phyloP scores from a whole-genome alignment of 2,797 vertebrate genomes.

The Argyrosomus regius region DNA sequence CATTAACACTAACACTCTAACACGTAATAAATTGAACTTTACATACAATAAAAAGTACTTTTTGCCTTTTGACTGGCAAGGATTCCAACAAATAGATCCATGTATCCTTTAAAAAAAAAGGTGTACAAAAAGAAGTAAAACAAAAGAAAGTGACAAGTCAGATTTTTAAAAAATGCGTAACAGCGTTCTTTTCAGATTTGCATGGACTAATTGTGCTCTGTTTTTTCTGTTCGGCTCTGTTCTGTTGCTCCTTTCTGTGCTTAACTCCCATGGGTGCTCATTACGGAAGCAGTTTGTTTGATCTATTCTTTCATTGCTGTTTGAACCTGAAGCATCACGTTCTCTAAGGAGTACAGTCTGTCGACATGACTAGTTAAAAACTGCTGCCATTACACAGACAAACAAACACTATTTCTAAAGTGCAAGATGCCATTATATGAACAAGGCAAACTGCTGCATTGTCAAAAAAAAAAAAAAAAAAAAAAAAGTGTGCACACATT shows the following conservation, averaged over 20 bases:
- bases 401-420: conserved; percentile 38
- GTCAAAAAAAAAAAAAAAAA: no score
- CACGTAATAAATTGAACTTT: background rate
- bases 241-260: conserved; percentile 31
- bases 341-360: conserved; percentile 46
- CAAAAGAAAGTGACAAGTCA: background rate
- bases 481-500: background rate
- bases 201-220: conserved; percentile 8
- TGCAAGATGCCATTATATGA: conserved; percentile 40
- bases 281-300: conserved; percentile 71
- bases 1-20: background rate
- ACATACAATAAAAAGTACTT: background rate
- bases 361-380: conserved; percentile 45
- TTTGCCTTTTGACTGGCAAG: background rate
- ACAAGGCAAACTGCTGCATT: conserved; percentile 15
- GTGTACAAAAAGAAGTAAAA: conserved; percentile 1
- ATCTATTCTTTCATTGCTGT: conserved; percentile 68
- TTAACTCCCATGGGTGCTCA: conserved; percentile 68
- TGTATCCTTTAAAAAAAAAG: no score
- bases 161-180: background rate
- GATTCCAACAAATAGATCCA: background rate
- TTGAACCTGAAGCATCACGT: conserved; percentile 63
- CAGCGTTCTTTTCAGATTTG: conserved; percentile 19
- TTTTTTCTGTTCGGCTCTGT: background rate
- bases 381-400: conserved; percentile 59